Conservation (phyloP, 2,113 vertebrate species). For the Cottus gobio region DNA sequence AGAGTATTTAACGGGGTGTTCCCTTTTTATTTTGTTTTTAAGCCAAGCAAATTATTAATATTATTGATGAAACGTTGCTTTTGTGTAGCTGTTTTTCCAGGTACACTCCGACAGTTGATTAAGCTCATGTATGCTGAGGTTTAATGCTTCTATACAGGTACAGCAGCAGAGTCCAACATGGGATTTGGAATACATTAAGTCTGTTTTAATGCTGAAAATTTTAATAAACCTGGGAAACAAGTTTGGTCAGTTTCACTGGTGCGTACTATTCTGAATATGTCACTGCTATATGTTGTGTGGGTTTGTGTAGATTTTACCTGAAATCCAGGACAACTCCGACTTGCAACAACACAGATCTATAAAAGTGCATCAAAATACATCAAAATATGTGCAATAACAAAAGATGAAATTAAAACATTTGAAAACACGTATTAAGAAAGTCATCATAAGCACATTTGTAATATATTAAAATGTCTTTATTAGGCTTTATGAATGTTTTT, state of each 20-base stretch:
- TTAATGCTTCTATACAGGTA: constrained; percentile 51
- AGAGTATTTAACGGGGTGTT: constrained; percentile 81
- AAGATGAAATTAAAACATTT: neutral
- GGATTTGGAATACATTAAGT: constrained; percentile 36
- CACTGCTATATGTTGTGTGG: neutral
- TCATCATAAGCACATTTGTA: neutral
- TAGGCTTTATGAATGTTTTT: neutral
- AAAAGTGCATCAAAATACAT: neutral
- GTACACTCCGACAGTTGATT: constrained; percentile 59
- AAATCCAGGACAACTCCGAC: neutral
- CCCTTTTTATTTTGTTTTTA: constrained; percentile 79
- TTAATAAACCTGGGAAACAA: constrained; percentile 73
- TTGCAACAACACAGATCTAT: constrained; percentile 13
- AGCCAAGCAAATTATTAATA: constrained; percentile 74
- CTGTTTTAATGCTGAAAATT: constrained; percentile 56
- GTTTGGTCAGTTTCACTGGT: neutral
- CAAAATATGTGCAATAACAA: neutral
- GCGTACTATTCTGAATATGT: neutral
- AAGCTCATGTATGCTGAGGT: constrained; percentile 61
- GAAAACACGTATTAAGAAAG: neutral
- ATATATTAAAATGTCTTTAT: neutral
- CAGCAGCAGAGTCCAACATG: constrained; percentile 45
- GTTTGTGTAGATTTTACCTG: constrained; percentile 39
- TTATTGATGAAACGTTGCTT: constrained; percentile 52
- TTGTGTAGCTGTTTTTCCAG: constrained; percentile 56